Percentiles rank a stretch among this genome's conserved stretches.
Conservation (phyloP, 2,888 invertebrate genomes). For the Catocala fraxini region DNA sequence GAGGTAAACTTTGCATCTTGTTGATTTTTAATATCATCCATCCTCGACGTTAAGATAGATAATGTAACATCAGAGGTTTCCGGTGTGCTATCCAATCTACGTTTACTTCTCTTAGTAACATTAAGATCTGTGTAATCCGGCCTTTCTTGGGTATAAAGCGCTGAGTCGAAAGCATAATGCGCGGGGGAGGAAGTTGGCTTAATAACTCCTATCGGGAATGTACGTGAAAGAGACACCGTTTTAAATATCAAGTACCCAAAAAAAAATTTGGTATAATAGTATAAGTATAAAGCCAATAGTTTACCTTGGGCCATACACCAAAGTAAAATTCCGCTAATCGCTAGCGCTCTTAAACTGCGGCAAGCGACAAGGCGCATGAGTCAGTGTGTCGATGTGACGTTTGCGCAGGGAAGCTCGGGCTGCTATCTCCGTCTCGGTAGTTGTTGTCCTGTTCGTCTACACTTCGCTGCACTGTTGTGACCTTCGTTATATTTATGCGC, state of each 20-base stretch:
- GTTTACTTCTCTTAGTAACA: constrained; percentile 5
- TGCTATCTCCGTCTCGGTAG: neutral
- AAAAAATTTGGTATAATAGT: neutral
- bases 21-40: constrained; percentile 13
- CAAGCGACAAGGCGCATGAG: no score
- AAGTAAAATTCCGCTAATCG: neutral
- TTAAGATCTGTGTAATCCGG: neutral
- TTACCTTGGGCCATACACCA: neutral
- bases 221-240: neutral
- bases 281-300: neutral
- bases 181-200: no score
- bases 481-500: no score
- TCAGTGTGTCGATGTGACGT: neutral
- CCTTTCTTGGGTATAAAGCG: no score
- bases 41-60: constrained; percentile 3
- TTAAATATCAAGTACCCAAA: constrained; percentile 3
- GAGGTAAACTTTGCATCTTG: constrained; percentile 11
- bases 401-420: neutral
- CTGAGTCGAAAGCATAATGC: no score
- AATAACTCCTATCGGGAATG: no score
- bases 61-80: constrained; percentile 7
- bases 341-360: neutral
- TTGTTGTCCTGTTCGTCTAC: neutral
- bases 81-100: constrained; percentile 3
- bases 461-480: neutral